A percentile compares a stretch with the other conserved stretches of the same genome.
Conservation (phyloP, 1,140 invertebrate genomes). For the Latrodectus geometricus region DNA sequence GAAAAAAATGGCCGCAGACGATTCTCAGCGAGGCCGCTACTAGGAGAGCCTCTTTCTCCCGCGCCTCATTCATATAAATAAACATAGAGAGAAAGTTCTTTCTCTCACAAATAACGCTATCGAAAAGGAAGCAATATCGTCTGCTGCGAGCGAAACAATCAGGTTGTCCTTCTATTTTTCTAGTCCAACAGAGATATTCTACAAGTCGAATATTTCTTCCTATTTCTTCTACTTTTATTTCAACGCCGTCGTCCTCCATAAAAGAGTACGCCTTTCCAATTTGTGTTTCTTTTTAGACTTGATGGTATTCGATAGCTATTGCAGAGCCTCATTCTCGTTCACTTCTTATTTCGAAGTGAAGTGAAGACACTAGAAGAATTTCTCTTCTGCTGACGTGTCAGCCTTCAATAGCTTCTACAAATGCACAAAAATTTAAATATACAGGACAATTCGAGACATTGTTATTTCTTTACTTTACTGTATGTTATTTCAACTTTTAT, state of each 20-base stretch:
- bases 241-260: not conserved
- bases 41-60: not conserved
- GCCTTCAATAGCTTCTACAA: too few species aligned
- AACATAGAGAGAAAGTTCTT: constrained; percentile 29
- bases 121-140: constrained; percentile 29
- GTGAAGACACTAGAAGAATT: not conserved
- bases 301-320: not conserved
- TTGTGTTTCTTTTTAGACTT: not conserved
- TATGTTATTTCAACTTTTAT: too few species aligned
- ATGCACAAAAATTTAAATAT: too few species aligned
- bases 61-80: constrained; percentile 29
- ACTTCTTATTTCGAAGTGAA: not conserved
- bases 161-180: not conserved
- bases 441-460: too few species aligned
- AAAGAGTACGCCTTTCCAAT: not conserved
- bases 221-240: not conserved
- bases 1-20: constrained; percentile 22
- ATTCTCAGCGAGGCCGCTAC: constrained; percentile 7
- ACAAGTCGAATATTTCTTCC: not conserved
- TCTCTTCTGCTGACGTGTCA: not conserved
- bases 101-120: not conserved
- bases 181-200: not conserved
- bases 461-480: too few species aligned
- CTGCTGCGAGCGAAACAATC: not conserved
- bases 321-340: not conserved